Percentiles rank a stretch among this genome's conserved stretches.
Evolutionary conservation across 2,888 invertebrate species (phyloP).

Genomic region (Tetrapedia diversipes): DNA sequence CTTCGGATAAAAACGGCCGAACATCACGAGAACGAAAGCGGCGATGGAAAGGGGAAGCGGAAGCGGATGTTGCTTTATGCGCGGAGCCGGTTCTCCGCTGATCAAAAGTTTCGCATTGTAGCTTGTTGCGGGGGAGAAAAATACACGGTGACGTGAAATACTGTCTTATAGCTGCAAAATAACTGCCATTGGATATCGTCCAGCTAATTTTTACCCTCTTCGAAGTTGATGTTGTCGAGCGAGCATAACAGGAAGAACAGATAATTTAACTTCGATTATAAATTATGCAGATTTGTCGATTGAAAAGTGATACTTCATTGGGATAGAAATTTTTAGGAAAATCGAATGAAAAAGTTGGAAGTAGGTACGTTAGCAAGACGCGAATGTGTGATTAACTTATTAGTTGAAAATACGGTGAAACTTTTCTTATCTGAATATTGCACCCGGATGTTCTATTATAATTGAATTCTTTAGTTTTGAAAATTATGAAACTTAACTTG

Average conservation of each 20-base stretch:
- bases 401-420: too few relatives aligned
- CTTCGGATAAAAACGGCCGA: not conserved
- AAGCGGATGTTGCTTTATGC: not conserved
- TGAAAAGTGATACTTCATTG: not conserved
- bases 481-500: too few relatives aligned
- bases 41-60: not conserved
- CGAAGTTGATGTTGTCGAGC: not conserved
- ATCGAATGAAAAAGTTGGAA: too few relatives aligned
- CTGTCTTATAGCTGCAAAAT: not conserved
- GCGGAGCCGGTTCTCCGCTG: not conserved
- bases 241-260: not conserved
- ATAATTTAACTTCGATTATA: not conserved
- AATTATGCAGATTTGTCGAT: not conserved
- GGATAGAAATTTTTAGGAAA: not conserved
- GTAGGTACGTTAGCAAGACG: too few relatives aligned
- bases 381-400: too few relatives aligned
- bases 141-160: not conserved
- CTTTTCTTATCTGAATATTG: too few relatives aligned
- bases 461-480: too few relatives aligned
- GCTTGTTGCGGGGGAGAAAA: not conserved
- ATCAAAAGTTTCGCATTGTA: conserved; percentile 18
- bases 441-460: too few relatives aligned
- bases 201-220: conserved; percentile 14
- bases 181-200: conserved; percentile 9
- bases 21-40: too few relatives aligned